These are phyloP conservation scores for Pararge aegeria DNA, from an alignment of 1,140 invertebrate genomes.

Conservation along the genomic window DNA sequence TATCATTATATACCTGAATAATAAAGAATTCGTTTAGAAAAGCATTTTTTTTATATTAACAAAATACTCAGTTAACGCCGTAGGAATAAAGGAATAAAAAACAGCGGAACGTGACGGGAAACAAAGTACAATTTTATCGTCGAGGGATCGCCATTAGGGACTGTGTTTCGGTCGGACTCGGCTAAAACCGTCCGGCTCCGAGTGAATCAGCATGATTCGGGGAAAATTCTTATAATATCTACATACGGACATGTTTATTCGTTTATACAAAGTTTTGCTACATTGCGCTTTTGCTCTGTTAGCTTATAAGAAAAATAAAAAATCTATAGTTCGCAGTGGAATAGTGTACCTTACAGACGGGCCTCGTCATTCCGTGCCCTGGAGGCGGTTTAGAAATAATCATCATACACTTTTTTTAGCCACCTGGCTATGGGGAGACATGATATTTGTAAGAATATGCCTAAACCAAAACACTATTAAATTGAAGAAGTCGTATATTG, in stretches of 20 bases:
- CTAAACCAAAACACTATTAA: no score
- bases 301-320: not conserved
- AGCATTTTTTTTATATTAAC: constrained; percentile 4
- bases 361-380: no score
- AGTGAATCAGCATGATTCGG: constrained; percentile 28
- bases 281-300: constrained; percentile 2
- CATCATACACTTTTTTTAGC: no score
- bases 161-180: constrained; percentile 38
- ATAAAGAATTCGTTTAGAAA: constrained; percentile 5
- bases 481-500: no score
- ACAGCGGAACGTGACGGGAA: constrained; percentile 33
- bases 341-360: no score
- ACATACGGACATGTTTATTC: constrained; percentile 24
- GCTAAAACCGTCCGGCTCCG: constrained; percentile 26
- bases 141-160: constrained; percentile 54
- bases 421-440: no score
- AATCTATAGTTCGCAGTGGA: not conserved
- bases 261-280: constrained; percentile 15
- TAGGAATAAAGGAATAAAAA: constrained; percentile 20
- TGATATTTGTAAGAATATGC: no score
- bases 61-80: constrained; percentile 18
- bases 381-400: no score
- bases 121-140: constrained; percentile 65
- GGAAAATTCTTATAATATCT: constrained; percentile 16
- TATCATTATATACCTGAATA: not conserved